These are phyloP conservation scores for Dallia pectoralis DNA, from an alignment of 2,797 vertebrate species.

Conservation along the genomic window DNA sequence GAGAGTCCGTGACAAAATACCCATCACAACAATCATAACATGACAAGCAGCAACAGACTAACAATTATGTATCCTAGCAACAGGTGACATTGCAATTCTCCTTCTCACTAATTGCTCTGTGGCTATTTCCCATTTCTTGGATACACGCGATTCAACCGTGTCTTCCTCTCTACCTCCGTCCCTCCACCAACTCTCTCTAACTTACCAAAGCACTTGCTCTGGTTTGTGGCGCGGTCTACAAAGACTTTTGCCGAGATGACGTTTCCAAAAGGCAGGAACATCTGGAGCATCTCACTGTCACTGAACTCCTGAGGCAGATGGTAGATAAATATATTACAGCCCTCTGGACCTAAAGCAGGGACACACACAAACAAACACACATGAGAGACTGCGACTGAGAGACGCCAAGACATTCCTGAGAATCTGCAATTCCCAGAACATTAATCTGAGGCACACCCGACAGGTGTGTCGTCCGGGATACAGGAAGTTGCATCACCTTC, in stretches of 20 bases:
- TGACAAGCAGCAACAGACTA: background rate
- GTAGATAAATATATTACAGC: slow-evolving; percentile 98
- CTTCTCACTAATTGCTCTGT: slow-evolving; percentile 5
- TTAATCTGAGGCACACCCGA: slow-evolving; percentile 24
- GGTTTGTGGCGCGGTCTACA: slow-evolving; percentile 92
- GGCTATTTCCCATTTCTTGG: slow-evolving; percentile 14
- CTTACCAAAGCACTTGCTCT: slow-evolving; percentile 89
- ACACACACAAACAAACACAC: slow-evolving; percentile 27
- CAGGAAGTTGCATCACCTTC: slow-evolving; percentile 81
- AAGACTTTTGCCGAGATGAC: slow-evolving; percentile 96
- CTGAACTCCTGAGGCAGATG: slow-evolving; percentile 97
- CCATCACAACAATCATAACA: background rate
- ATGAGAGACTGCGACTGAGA: background rate
- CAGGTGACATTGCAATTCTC: background rate
- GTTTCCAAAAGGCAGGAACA: slow-evolving; percentile 94
- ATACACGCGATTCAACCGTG: slow-evolving; percentile 1
- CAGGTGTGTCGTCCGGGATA: slow-evolving; percentile 12
- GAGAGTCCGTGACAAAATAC: slow-evolving; percentile 1
- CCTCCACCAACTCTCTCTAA: slow-evolving; percentile 7
- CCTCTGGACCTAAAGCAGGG: slow-evolving; percentile 83
- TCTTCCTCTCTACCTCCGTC: background rate
- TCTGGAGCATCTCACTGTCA: slow-evolving; percentile 93
- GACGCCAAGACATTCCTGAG: background rate
- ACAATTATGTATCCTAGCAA: background rate
- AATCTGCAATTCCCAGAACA: slow-evolving; percentile 1